phyloP scores from a whole-genome alignment of 2,113 vertebrate species.

The Microtus oregoni region DNA sequence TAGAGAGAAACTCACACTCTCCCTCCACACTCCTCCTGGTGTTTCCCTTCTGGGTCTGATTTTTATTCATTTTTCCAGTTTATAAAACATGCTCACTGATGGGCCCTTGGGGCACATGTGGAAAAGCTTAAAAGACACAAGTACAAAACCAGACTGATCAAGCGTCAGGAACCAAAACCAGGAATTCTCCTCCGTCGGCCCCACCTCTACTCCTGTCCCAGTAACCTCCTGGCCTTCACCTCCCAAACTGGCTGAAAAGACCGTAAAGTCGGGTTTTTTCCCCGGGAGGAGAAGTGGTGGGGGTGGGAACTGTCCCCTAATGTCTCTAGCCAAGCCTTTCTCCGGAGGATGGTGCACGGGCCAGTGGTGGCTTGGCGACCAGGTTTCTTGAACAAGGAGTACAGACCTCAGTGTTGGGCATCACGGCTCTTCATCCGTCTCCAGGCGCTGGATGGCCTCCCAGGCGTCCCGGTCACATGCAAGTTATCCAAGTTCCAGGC shows the following conservation, averaged over 20 bases:
- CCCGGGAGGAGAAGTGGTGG: constrained; percentile 52
- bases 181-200: constrained; percentile 21
- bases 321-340: constrained; percentile 61
- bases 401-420: constrained; percentile 55
- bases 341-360: constrained; percentile 30
- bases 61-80: constrained; percentile 85
- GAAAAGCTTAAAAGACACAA: constrained; percentile 84
- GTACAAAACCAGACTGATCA: constrained; percentile 82
- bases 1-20: constrained; percentile 82
- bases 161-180: constrained; percentile 69
- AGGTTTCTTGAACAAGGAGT: constrained; percentile 59
- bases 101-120: constrained; percentile 83
- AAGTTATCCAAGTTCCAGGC: constrained; percentile 64
- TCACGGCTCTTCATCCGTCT: constrained; percentile 63
- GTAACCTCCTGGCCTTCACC: constrained; percentile 33
- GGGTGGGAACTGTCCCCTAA: constrained; percentile 55
- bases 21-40: constrained; percentile 79
- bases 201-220: not conserved
- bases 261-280: constrained; percentile 65
- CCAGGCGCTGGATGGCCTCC: constrained; percentile 62
- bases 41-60: constrained; percentile 84
- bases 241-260: constrained; percentile 68
- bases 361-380: constrained; percentile 53
- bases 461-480: constrained; percentile 60
- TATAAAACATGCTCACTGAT: constrained; percentile 81